Evolutionary conservation across 2,113 vertebrate genomes (phyloP).

Genomic region (Neotragus moschatus): DNA sequence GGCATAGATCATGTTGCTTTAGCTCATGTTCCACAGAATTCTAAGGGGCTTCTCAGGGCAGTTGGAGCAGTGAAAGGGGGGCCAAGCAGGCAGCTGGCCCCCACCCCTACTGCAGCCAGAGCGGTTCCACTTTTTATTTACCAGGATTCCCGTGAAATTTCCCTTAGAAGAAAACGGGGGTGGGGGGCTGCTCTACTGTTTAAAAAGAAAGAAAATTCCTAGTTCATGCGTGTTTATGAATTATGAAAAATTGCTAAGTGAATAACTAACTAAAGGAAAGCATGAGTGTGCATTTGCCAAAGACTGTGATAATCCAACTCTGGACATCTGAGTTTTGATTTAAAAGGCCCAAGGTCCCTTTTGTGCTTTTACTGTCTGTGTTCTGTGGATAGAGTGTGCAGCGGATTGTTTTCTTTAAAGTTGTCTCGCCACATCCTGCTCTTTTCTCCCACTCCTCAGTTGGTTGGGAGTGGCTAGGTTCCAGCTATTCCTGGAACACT

Average conservation of each 20-base stretch:
- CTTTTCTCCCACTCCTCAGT: background rate
- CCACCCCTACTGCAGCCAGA: background rate
- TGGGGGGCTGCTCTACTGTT: fast-evolving
- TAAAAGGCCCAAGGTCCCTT: background rate
- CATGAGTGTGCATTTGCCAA: background rate
- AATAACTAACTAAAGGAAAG: background rate
- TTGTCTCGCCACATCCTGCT: background rate
- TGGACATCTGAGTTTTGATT: background rate
- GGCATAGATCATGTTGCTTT: background rate
- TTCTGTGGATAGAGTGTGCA: background rate
- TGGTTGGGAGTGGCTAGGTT: background rate
- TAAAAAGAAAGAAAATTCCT: background rate
- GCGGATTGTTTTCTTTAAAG: background rate
- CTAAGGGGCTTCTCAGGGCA: background rate
- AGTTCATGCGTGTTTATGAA: background rate
- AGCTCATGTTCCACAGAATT: background rate
- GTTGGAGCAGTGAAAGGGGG: background rate
- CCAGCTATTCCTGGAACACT: background rate
- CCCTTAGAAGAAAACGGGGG: background rate
- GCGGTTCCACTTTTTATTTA: background rate
- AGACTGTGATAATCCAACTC: background rate
- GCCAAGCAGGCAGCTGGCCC: background rate
- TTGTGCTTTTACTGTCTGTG: background rate
- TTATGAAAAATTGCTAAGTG: background rate
- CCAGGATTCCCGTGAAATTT: background rate